A percentile compares a stretch with the other conserved stretches of the same genome.
Conservation (phyloP, 2,113 vertebrate species). For the Periophthalmus modestus region DNA sequence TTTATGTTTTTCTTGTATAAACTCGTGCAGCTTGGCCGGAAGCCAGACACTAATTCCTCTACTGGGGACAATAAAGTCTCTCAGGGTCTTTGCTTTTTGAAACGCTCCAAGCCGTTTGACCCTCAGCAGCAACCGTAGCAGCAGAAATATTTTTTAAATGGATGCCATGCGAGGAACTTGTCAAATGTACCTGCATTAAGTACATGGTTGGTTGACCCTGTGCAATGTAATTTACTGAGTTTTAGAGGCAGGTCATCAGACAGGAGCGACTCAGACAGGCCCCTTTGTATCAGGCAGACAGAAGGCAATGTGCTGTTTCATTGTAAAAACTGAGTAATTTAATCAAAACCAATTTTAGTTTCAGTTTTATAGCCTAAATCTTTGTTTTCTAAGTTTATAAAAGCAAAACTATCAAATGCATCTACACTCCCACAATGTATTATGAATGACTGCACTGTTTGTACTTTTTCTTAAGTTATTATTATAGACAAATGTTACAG, state of each 20-base stretch:
- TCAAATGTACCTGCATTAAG: conserved; percentile 12
- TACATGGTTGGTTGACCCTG: conserved; percentile 20
- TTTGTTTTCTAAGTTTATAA: neutral
- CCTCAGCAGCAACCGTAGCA: neutral
- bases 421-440: too few relatives aligned
- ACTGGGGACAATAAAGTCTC: conserved; percentile 22
- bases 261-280: conserved; percentile 1
- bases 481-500: too few relatives aligned
- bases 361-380: too few relatives aligned
- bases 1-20: conserved; percentile 20
- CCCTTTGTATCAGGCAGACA: neutral
- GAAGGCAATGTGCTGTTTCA: neutral
- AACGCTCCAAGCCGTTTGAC: conserved; percentile 24
- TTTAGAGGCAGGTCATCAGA: conserved; percentile 19
- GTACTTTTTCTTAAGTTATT: too few relatives aligned
- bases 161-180: conserved; percentile 18
- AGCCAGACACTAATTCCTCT: conserved; percentile 23
- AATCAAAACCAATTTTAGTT: neutral
- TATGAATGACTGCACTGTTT: too few relatives aligned
- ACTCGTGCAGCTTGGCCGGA: conserved; percentile 25
- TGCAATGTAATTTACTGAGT: conserved; percentile 16
- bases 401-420: neutral
- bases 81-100: conserved; percentile 1
- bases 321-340: neutral
- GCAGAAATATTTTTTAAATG: neutral